Conservation (phyloP, 1,140 invertebrate genomes). For the Cephus cinctus region DNA sequence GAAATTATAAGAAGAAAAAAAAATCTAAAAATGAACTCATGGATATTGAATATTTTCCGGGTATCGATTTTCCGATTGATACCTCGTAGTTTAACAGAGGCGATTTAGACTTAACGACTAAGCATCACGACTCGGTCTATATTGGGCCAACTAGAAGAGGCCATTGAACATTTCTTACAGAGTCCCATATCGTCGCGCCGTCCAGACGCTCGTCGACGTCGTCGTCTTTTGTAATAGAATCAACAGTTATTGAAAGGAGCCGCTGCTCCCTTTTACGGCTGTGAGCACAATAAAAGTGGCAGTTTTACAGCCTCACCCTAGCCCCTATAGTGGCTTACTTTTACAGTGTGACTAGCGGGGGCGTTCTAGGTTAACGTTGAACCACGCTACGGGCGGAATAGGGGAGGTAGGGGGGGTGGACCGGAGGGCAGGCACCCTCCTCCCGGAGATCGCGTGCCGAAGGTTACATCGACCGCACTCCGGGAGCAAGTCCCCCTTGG, state of each 20-base stretch:
- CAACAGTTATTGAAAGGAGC: constrained; percentile 16
- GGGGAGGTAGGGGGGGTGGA: no score
- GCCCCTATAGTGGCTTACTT: constrained; percentile 16
- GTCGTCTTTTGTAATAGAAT: constrained; percentile 7
- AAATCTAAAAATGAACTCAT: no score
- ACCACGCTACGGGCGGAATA: no score
- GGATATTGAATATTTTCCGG: no score
- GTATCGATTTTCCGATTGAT: no score
- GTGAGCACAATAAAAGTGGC: constrained; percentile 24
- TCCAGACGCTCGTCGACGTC: background rate
- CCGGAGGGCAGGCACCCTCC: no score
- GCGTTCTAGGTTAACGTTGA: constrained; percentile 10
- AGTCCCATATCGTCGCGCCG: background rate
- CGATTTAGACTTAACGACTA: no score
- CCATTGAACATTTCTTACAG: background rate
- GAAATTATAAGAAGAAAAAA: no score
- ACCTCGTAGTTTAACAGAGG: no score
- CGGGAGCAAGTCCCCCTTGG: constrained; percentile 10
- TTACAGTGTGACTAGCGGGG: constrained; percentile 11
- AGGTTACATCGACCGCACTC: constrained; percentile 42
- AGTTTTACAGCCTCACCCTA: constrained; percentile 26
- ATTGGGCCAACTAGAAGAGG: no score
- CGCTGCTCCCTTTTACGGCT: constrained; percentile 14
- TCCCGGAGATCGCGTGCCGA: constrained; percentile 42
- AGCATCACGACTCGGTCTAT: no score